Percentiles rank a stretch among this genome's conserved stretches.
Evolutionary conservation across 2,113 vertebrate species (phyloP).

Genomic region (Oreochromis aureus): DNA sequence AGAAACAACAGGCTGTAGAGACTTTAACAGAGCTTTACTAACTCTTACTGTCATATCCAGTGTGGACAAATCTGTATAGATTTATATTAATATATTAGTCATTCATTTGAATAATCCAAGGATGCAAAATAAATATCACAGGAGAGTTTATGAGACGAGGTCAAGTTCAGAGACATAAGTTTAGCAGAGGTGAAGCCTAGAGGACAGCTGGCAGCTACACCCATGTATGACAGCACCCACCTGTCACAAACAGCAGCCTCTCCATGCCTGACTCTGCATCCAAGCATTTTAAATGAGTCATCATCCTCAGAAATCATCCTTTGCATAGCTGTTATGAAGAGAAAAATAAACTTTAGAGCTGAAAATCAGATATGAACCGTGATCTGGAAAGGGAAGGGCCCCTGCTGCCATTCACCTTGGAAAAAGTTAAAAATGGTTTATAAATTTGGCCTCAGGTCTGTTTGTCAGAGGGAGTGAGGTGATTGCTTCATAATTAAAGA

Average conservation of each 20-base stretch:
- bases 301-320: neutral
- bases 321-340: neutral
- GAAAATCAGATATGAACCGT: neutral
- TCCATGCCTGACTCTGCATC: neutral
- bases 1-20: neutral
- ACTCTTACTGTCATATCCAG: neutral
- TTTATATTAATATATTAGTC: neutral
- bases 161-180: neutral
- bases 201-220: neutral
- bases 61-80: rapidly evolving
- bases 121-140: neutral
- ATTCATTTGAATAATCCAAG: neutral
- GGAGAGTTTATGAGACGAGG: rapidly evolving
- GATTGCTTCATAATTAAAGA: no score
- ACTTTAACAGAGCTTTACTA: neutral
- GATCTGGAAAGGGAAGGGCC: no score
- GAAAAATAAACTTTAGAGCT: neutral
- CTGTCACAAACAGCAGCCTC: neutral
- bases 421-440: no score
- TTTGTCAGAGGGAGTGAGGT: no score
- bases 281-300: neutral
- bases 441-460: no score
- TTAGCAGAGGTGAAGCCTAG: neutral
- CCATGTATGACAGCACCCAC: neutral
- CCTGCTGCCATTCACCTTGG: no score